Conservation (phyloP, 2,113 vertebrate genomes). For the Pongo abelii region DNA sequence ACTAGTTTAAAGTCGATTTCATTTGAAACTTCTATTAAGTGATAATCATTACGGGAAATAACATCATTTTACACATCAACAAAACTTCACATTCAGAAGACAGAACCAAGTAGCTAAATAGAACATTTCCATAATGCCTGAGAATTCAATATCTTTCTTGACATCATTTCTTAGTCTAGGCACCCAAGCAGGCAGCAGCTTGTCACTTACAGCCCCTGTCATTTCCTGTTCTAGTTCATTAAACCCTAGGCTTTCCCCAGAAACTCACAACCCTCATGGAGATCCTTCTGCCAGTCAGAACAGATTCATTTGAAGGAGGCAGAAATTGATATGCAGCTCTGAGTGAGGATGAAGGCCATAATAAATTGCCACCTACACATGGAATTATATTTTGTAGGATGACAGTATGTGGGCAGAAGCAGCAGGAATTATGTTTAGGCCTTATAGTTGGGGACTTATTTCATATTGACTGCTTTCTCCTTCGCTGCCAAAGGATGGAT, state of each 20-base stretch:
- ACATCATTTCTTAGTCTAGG: slow-evolving; percentile 11
- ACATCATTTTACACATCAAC: slow-evolving; percentile 9
- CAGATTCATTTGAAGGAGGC: not conserved
- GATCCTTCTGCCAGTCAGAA: slow-evolving; percentile 24
- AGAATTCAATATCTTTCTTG: not conserved
- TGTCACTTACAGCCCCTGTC: slow-evolving; percentile 12
- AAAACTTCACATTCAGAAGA: slow-evolving; percentile 37
- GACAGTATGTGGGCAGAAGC: slow-evolving; percentile 13
- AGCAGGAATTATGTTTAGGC: not conserved
- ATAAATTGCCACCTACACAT: slow-evolving; percentile 11
- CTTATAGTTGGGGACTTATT: not conserved
- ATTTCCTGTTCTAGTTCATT: slow-evolving; percentile 61
- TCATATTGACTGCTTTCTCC: slow-evolving; percentile 37
- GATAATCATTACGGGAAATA: slow-evolving; percentile 41
- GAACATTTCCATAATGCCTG: not conserved
- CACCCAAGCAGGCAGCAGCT: not conserved
- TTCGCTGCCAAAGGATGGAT: slow-evolving; percentile 46
- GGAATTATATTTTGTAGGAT: slow-evolving; percentile 44
- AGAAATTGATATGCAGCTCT: slow-evolving; percentile 20
- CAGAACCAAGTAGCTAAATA: not conserved
- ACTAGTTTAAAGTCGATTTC: slow-evolving; percentile 39
- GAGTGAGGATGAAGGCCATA: not conserved
- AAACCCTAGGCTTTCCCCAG: slow-evolving; percentile 52
- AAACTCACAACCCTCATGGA: not conserved
- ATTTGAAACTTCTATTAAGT: slow-evolving; percentile 30